phyloP scores from a whole-genome alignment of 2,113 vertebrate genomes.

The Alligator sinensis region DNA sequence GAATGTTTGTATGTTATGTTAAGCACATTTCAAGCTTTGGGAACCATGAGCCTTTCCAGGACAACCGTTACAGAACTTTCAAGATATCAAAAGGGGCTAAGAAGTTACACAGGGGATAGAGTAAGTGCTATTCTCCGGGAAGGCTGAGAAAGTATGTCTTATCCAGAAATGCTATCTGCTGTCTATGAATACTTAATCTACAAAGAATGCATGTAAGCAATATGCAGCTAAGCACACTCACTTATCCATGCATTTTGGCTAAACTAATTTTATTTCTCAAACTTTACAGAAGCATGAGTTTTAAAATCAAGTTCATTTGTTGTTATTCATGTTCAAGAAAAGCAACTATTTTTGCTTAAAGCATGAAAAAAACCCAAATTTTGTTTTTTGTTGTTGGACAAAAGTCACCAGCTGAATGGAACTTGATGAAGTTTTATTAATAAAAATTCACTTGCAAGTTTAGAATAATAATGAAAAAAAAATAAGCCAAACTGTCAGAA shows the following conservation, averaged over 20 bases:
- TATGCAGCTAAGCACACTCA: neutral
- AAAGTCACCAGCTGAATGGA: neutral
- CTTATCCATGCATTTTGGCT: neutral
- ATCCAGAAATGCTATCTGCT: neutral
- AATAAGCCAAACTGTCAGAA: neutral
- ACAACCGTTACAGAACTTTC: neutral
- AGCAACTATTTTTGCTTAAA: neutral
- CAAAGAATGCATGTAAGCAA: neutral
- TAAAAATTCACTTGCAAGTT: accelerated
- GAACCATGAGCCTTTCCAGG: neutral
- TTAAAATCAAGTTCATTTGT: neutral
- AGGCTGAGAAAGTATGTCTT: accelerated
- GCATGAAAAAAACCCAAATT: neutral
- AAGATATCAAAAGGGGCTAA: accelerated
- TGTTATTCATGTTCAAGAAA: neutral
- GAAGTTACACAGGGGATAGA: neutral
- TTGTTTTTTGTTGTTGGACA: neutral
- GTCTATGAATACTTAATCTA: neutral
- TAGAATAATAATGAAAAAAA: neutral
- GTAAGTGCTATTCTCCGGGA: neutral
- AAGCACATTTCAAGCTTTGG: neutral
- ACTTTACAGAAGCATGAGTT: neutral
- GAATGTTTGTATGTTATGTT: neutral
- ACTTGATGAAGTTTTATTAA: neutral
- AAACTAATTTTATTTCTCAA: neutral